Base-by-base conservation (phyloP, 2,888 invertebrate species). In the Cantharis rustica region DNA sequence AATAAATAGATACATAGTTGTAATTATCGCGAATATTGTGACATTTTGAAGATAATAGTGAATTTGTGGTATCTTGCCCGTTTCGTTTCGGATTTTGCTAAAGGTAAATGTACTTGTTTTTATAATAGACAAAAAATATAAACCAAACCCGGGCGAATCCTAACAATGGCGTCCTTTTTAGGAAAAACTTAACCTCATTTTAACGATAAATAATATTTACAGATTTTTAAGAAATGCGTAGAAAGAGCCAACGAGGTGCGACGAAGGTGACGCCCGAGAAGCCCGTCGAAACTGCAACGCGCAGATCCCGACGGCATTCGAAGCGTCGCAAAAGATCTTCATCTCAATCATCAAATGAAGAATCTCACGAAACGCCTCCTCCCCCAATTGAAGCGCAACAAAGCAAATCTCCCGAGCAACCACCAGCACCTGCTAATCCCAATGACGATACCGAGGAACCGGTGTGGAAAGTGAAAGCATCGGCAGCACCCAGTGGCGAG, bases 221-320 rank as follows among this genome's bases (percentile, higher is more conserved):
- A 47, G 47, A 47, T 47, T 79, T 80, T 83, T 47, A 70, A 71
- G 80, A 84, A 80, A 95, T 95, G 95, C 93, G 94, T 87, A 93
- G 94, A 82, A 94, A 94, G 89, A 94, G 91, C 89, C 93, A 90
- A 86, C 90, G 90, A 85, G 93, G 92, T 86, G 93, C 93, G 86
- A 87, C 91, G 9, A 93, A 93, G 86, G 87, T 91, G 84, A 91
- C 93, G 68, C 92, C 93, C 63, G 93, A 94, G 79, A 92, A 92
- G 84, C 91, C 91, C 80, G 75, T 83, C 11, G 86, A 85, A 75
- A 83, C 86, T 61, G 78, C 84, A 27, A 82, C 84, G 71, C 84
- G 87, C 47, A 88, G 88, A 11, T 85, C 89, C n/a, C 88, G 89
- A 66, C 88, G 89, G 16, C 87, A 87, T 15, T 87, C 90, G 10